Evolutionary conservation across 2,888 invertebrate genomes (phyloP).

Genomic region (Lepidochitona cinerea): DNA sequence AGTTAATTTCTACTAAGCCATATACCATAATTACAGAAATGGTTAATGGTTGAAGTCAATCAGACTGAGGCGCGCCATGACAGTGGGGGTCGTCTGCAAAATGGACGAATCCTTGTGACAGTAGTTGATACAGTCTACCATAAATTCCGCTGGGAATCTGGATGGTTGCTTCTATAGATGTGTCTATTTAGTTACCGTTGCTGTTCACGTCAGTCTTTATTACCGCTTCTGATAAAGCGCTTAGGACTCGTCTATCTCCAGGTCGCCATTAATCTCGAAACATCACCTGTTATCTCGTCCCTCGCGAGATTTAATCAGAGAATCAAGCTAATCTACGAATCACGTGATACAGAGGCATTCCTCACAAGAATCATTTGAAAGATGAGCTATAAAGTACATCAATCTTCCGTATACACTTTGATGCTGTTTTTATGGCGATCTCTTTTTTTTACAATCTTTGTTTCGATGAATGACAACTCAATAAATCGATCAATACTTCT

Average conservation of each 20-base stretch:
- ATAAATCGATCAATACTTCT: too few species aligned
- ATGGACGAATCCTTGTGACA: neutral
- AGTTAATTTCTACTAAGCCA: too few species aligned
- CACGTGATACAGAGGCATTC: too few species aligned
- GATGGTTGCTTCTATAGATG: neutral
- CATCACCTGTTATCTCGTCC: neutral
- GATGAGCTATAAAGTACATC: too few species aligned
- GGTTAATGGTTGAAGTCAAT: too few species aligned
- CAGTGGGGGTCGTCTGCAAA: neutral
- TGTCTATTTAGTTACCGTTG: neutral
- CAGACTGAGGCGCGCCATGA: neutral
- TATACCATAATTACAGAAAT: too few species aligned
- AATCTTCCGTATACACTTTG: too few species aligned
- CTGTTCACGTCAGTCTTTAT: neutral
- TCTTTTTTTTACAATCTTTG: too few species aligned
- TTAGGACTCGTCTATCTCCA: neutral
- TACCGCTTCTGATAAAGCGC: neutral
- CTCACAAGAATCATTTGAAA: neutral
- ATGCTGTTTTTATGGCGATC: too few species aligned
- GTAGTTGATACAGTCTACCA: neutral
- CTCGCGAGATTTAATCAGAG: too few species aligned
- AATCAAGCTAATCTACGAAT: too few species aligned
- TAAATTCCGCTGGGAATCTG: neutral
- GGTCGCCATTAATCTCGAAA: neutral
- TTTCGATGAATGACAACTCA: too few species aligned